Evolutionary conservation across 2,888 invertebrate species (phyloP).

Genomic region (Sisyra nigra): DNA sequence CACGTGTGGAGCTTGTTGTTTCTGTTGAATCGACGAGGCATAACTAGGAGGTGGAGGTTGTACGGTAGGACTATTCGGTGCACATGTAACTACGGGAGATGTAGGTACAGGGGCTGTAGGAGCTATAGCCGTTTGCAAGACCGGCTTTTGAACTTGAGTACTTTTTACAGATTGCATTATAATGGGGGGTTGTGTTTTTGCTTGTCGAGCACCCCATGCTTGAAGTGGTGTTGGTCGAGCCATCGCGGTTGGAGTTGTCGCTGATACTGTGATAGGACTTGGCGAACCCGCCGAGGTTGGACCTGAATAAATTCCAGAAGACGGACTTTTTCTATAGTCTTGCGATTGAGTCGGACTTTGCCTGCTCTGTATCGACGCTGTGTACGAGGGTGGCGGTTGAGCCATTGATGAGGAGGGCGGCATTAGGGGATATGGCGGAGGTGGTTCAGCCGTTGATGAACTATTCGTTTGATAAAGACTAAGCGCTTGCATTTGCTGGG

Average conservation of each 20-base stretch:
- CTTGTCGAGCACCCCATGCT: constrained; percentile 74
- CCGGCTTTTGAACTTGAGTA: constrained; percentile 89
- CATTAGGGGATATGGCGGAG: constrained; percentile 36
- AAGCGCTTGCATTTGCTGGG: constrained; percentile 78
- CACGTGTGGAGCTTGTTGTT: constrained; percentile 35
- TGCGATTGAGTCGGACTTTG: constrained; percentile 71
- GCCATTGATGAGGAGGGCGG: constrained; percentile 35
- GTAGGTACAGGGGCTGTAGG: constrained; percentile 60
- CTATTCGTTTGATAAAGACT: constrained; percentile 53
- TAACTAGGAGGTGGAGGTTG: constrained; percentile 68
- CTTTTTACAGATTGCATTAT: constrained; percentile 96
- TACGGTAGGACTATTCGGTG: constrained; percentile 14
- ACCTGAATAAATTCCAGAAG: constrained; percentile 73
- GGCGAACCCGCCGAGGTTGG: constrained; percentile 71
- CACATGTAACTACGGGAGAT: constrained; percentile 19
- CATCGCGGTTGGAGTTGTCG: constrained; percentile 44
- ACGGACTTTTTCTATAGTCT: constrained; percentile 72
- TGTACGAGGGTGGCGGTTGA: constrained; percentile 59
- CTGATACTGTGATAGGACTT: constrained; percentile 60
- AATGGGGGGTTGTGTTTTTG: constrained; percentile 80
- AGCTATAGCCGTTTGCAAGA: constrained; percentile 89
- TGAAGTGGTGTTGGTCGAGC: constrained; percentile 67
- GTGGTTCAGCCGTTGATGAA: constrained; percentile 29
- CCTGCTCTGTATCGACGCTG: constrained; percentile 70
- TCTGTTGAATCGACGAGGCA: constrained; percentile 64